Conservation (phyloP, 2,888 invertebrate species). For the Pseudanteris insignis region DNA sequence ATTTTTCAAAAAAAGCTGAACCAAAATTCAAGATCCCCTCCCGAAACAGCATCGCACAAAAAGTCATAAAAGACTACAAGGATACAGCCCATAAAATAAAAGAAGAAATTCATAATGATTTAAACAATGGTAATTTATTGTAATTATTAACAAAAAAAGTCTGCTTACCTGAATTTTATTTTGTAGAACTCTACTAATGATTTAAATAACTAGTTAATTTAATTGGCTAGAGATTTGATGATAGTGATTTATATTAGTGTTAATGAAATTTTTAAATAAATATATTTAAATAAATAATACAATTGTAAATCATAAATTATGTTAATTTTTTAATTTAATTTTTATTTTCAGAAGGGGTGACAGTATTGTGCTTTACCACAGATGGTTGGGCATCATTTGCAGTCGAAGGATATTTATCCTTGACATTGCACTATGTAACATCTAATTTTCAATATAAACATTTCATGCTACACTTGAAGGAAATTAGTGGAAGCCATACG, state of each 20-base stretch:
- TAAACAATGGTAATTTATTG: neutral
- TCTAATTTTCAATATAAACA: conserved; percentile 2
- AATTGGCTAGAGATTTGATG: no score
- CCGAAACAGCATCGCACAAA: neutral
- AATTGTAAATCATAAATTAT: neutral
- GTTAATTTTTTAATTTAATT: no score
- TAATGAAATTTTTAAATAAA: neutral
- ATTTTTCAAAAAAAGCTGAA: neutral
- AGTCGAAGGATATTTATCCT: conserved; percentile 5
- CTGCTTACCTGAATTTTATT: no score
- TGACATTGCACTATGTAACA: conserved; percentile 1
- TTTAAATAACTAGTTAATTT: no score
- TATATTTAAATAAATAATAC: neutral
- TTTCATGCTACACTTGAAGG: conserved; percentile 8
- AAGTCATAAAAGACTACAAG: neutral
- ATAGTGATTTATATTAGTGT: neutral
- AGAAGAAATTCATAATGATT: neutral
- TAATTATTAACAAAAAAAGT: no score
- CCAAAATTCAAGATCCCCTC: neutral
- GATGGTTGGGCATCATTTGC: conserved; percentile 13
- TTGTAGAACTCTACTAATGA: no score
- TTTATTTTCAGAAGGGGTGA: conserved; percentile 2
- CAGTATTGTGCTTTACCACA: conserved; percentile 4
- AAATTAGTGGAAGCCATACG: neutral
- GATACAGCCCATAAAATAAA: neutral